These are phyloP conservation scores for Yponomeuta sedellus DNA, from an alignment of 2,888 invertebrate genomes.

Conservation along the genomic window DNA sequence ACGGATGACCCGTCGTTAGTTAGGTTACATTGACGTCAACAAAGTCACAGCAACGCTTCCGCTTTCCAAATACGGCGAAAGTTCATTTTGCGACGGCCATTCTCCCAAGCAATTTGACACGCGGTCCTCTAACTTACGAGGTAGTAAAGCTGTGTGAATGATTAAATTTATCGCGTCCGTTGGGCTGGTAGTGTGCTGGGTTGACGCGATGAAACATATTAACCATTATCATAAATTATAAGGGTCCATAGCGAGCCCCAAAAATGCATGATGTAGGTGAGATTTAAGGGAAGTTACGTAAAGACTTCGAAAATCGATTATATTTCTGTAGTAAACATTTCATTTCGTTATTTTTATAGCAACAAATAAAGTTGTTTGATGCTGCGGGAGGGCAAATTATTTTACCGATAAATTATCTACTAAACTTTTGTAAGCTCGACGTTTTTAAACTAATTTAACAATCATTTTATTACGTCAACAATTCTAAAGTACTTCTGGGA, in stretches of 20 bases:
- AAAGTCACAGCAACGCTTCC: slow-evolving; percentile 30
- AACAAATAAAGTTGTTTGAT: background rate
- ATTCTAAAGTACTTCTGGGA: slow-evolving; percentile 17
- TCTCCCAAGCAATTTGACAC: slow-evolving; percentile 33
- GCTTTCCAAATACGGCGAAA: slow-evolving; percentile 34
- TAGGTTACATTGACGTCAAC: slow-evolving; percentile 43
- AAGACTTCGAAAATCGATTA: no score
- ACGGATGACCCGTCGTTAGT: slow-evolving; percentile 44
- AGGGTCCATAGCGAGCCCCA: background rate
- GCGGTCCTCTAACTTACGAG: slow-evolving; percentile 32
- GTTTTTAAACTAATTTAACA: slow-evolving; percentile 26
- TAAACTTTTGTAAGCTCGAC: background rate
- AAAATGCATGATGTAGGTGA: background rate
- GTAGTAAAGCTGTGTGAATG: slow-evolving; percentile 19
- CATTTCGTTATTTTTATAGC: background rate
- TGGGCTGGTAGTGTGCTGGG: background rate
- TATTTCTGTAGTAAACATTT: no score
- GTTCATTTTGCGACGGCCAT: slow-evolving; percentile 37
- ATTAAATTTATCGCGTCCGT: slow-evolving; percentile 18
- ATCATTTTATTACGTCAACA: slow-evolving; percentile 30
- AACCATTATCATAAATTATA: slow-evolving; percentile 5
- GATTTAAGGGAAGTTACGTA: background rate
- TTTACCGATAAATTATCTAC: background rate
- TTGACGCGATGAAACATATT: slow-evolving; percentile 5
- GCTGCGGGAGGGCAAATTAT: background rate